phyloP scores from a whole-genome alignment of 2,888 invertebrate species.

The Campoplex capitator region DNA sequence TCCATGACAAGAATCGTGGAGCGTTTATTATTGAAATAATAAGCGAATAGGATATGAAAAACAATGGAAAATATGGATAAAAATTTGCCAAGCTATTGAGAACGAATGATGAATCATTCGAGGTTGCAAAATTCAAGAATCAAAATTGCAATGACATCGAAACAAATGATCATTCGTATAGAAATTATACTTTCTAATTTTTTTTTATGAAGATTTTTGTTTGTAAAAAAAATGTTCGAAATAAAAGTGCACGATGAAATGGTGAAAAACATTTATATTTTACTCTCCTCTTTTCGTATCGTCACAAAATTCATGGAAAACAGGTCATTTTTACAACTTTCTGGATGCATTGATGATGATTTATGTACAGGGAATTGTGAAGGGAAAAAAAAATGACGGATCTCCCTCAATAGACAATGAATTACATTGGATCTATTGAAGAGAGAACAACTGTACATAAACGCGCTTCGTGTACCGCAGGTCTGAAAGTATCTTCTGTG shows the following conservation, averaged over 20 bases:
- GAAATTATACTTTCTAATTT: background rate
- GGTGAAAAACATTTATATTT: background rate
- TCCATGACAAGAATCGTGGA: background rate
- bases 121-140: background rate
- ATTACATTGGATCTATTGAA: conserved; percentile 51
- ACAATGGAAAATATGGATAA: background rate
- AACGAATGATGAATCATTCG: background rate
- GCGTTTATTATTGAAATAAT: background rate
- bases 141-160: background rate
- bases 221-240: background rate
- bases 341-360: conserved; percentile 13
- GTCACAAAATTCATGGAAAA: conserved; percentile 44
- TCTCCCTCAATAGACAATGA: conserved; percentile 25
- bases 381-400: background rate
- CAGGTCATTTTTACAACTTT: conserved; percentile 25
- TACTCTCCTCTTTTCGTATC: background rate
- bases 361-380: background rate
- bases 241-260: background rate
- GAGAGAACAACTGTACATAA: conserved; percentile 47
- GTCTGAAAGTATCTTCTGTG: conserved; percentile 61
- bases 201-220: background rate
- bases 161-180: too few species aligned
- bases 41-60: background rate
- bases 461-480: conserved; percentile 18
- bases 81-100: background rate